Evolutionary conservation across 2,113 vertebrate genomes (phyloP).

Genomic region (Caloenas nicobarica): DNA sequence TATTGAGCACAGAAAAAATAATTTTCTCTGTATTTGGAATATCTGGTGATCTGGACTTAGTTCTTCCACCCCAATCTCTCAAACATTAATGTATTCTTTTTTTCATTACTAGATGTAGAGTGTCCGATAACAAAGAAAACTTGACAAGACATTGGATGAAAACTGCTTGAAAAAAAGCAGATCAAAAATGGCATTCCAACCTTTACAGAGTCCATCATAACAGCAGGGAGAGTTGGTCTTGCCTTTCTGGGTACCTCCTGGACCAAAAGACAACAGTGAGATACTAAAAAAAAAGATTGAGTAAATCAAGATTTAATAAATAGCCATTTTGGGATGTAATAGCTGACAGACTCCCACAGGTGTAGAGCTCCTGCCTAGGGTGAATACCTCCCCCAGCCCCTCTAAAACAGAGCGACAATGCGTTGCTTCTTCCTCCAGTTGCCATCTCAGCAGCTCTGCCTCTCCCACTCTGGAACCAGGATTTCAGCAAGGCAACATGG

Average conservation of each 20-base stretch:
- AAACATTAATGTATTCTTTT: neutral
- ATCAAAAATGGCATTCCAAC: neutral
- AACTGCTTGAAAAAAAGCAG: neutral
- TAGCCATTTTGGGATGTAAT: neutral
- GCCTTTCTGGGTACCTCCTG: neutral
- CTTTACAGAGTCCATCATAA: neutral
- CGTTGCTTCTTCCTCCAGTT: accelerated
- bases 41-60: neutral
- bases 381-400: neutral
- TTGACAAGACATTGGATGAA: neutral
- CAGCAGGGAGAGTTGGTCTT: neutral
- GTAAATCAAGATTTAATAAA: neutral
- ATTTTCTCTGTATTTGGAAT: neutral
- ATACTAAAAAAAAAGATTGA: neutral
- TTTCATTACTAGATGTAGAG: neutral
- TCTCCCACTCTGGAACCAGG: neutral
- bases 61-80: neutral
- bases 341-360: neutral
- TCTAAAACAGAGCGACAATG: neutral
- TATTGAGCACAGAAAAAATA: neutral
- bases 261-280: neutral
- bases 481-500: neutral
- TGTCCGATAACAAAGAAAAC: neutral
- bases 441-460: neutral
- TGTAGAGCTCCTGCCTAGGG: neutral